Evolutionary conservation across 2,888 invertebrate species (phyloP).

Genomic region (Zaprionus lineosus): DNA sequence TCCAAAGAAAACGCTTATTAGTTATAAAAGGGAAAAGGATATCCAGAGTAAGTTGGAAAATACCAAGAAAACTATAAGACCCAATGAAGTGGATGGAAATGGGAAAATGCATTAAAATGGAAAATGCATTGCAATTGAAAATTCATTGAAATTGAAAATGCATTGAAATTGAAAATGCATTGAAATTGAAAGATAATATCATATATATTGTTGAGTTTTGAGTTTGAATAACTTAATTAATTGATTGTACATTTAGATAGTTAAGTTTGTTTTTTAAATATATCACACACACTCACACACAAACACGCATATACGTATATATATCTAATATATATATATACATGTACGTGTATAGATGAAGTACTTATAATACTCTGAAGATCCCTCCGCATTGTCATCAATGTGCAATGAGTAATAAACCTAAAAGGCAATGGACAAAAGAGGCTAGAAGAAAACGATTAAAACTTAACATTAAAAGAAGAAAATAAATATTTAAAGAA

Average conservation of each 20-base stretch:
- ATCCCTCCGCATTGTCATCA: slow-evolving; percentile 43
- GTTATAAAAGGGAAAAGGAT: slow-evolving; percentile 49
- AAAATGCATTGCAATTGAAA: neutral
- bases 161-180: too few species aligned
- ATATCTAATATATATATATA: slow-evolving; percentile 18
- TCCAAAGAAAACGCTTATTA: slow-evolving; percentile 79
- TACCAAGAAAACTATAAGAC: neutral
- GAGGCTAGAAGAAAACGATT: slow-evolving; percentile 34
- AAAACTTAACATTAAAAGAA: slow-evolving; percentile 3
- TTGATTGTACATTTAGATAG: slow-evolving; percentile 39
- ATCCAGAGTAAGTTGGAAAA: slow-evolving; percentile 6
- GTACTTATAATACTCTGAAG: slow-evolving; percentile 51
- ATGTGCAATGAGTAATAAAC: slow-evolving; percentile 38
- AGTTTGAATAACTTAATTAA: slow-evolving; percentile 24
- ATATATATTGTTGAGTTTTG: slow-evolving; percentile 33
- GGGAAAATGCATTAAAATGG: neutral
- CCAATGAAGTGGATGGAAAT: neutral
- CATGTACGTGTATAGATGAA: neutral
- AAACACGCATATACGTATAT: neutral
- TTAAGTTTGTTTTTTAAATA: slow-evolving; percentile 49
- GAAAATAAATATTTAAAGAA: slow-evolving; percentile 11
- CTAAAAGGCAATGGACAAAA: slow-evolving; percentile 48
- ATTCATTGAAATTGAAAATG: slow-evolving; percentile 20
- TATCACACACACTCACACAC: slow-evolving; percentile 7
- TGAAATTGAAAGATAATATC: slow-evolving; percentile 11